A percentile compares a stretch with the other conserved stretches of the same genome.
Conservation (phyloP, 2,797 vertebrate species). For the Luscinia luscinia region DNA sequence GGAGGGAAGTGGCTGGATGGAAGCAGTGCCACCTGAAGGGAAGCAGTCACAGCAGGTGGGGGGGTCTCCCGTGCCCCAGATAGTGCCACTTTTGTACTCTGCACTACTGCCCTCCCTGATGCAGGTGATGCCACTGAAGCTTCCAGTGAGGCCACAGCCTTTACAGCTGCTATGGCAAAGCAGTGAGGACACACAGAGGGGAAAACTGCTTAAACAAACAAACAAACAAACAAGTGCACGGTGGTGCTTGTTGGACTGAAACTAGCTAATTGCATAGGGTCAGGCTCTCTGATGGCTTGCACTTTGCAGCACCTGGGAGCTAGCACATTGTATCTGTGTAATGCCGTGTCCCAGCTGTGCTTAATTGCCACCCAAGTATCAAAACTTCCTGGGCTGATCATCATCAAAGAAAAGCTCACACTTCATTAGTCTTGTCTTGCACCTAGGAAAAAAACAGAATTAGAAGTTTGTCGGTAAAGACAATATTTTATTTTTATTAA, state of each 20-base stretch:
- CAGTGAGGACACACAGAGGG: not conserved
- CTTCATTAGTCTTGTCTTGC: not conserved
- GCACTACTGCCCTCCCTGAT: not conserved
- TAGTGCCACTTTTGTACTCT: not conserved
- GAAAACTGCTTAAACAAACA: not conserved
- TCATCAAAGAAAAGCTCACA: not conserved
- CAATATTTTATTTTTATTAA: not conserved
- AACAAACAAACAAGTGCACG: not conserved
- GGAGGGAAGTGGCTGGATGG: not conserved
- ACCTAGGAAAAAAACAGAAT: not conserved
- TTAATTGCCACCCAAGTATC: not conserved
- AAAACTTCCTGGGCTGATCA: not conserved
- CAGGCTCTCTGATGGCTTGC: rapidly evolving
- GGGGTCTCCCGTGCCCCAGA: not conserved
- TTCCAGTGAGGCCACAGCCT: not conserved
- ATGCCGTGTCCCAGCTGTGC: not conserved
- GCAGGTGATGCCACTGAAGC: not conserved
- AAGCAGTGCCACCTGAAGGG: not conserved
- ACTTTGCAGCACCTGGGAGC: not conserved
- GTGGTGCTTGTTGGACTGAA: not conserved
- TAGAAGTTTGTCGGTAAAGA: not conserved
- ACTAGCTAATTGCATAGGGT: not conserved
- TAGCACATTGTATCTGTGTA: not conserved
- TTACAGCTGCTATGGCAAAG: not conserved
- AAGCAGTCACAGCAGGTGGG: not conserved